Evolutionary conservation across 2,113 vertebrate genomes (phyloP).

Genomic region (Ramphastos sulfuratus): DNA sequence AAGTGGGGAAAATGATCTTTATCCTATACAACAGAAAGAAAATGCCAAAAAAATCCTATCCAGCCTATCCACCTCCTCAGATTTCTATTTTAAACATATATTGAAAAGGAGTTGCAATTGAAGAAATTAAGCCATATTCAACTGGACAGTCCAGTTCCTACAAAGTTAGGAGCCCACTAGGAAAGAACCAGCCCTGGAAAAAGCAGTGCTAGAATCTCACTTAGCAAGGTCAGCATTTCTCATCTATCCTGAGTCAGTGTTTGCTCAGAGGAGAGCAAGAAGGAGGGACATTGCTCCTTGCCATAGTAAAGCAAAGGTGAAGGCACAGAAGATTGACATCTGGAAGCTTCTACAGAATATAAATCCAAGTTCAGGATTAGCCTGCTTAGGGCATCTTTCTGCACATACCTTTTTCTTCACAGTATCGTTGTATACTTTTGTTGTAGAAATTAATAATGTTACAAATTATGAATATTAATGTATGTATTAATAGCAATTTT

Average conservation of each 20-base stretch:
- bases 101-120: not conserved
- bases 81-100: not conserved
- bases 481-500: too few relatives aligned
- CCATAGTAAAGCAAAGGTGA: not conserved
- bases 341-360: not conserved
- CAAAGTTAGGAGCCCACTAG: not conserved
- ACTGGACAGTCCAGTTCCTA: not conserved
- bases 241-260: rapidly evolving
- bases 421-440: not conserved
- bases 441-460: too few relatives aligned
- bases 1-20: not conserved
- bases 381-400: not conserved
- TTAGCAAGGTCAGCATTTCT: not conserved
- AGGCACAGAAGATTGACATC: not conserved
- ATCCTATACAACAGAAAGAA: not conserved
- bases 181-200: not conserved
- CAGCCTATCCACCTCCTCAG: not conserved
- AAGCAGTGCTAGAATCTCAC: not conserved
- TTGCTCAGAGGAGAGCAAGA: not conserved
- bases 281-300: not conserved
- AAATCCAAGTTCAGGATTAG: not conserved
- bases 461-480: too few relatives aligned
- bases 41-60: not conserved
- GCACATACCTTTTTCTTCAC: not conserved
- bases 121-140: not conserved